Conservation (phyloP, 2,888 invertebrate genomes). For the Allacma fusca region DNA sequence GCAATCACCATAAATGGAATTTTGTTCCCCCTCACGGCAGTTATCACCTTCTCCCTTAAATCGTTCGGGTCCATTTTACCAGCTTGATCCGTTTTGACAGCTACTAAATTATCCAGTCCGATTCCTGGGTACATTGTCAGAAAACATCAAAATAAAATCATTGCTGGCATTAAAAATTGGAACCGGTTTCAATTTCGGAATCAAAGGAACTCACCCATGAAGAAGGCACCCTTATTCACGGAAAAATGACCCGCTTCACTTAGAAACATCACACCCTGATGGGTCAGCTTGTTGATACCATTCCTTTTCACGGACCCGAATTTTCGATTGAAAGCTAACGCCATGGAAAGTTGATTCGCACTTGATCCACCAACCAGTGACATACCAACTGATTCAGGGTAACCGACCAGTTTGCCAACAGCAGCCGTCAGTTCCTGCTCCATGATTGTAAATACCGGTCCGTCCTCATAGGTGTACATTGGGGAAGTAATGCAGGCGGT, state of each 20-base stretch:
- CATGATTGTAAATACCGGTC: constrained; percentile 48
- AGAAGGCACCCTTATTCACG: constrained; percentile 1
- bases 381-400: constrained; percentile 24
- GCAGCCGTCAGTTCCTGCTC: constrained; percentile 35
- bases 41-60: constrained; percentile 24
- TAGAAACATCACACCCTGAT: not conserved
- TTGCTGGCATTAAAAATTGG: not conserved
- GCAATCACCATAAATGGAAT: constrained; percentile 38
- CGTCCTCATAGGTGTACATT: constrained; percentile 47
- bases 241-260: constrained; percentile 2
- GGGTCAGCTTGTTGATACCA: not conserved
- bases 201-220: constrained; percentile 7
- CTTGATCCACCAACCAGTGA: constrained; percentile 3
- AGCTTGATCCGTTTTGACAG: not conserved
- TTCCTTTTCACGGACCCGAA: not conserved
- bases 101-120: constrained; percentile 9
- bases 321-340: constrained; percentile 19
- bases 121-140: not conserved
- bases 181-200: not conserved
- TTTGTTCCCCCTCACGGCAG: constrained; percentile 6
- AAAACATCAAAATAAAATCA: not conserved
- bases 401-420: not conserved
- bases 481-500: constrained; percentile 31
- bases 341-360: constrained; percentile 17
- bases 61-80: constrained; percentile 16